A percentile compares a stretch with the other conserved stretches of the same genome.
These are phyloP conservation scores for Choloepus didactylus DNA, from an alignment of 2,797 vertebrate genomes.

Conservation along the genomic window DNA sequence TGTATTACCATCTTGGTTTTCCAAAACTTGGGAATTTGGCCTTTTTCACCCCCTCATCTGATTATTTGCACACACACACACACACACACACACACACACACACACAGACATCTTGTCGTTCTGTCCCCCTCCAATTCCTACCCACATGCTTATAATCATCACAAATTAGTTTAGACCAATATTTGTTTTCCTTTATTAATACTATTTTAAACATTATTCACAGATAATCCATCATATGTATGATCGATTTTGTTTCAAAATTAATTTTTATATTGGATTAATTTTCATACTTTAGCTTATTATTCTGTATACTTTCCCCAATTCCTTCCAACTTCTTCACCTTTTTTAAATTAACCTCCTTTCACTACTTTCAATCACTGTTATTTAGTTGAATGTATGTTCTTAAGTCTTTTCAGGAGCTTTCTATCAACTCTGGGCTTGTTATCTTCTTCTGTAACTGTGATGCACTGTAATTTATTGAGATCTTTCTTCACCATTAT, in stretches of 20 bases:
- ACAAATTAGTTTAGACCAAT: background rate
- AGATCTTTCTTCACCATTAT: background rate
- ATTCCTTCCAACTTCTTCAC: background rate
- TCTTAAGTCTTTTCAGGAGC: background rate
- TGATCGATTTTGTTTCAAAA: background rate
- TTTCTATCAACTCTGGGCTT: background rate
- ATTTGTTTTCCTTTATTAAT: background rate
- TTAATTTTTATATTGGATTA: too few relatives aligned
- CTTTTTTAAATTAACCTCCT: background rate
- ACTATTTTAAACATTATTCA: background rate
- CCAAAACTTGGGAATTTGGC: too few relatives aligned
- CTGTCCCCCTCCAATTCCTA: too few relatives aligned
- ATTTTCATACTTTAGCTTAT: background rate
- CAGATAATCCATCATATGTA: too few relatives aligned
- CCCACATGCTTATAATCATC: too few relatives aligned
- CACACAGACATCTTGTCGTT: too few relatives aligned
- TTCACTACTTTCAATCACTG: background rate
- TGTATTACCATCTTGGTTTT: too few relatives aligned
- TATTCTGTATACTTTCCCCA: background rate
- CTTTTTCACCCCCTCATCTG: too few relatives aligned
- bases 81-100: too few relatives aligned
- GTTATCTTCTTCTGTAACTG: accelerated
- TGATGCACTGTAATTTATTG: background rate
- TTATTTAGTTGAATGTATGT: too few relatives aligned
- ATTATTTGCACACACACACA: too few relatives aligned